These are phyloP conservation scores for Bilobella aurantiaca DNA, from an alignment of 1,140 invertebrate genomes.

Conservation along the genomic window DNA sequence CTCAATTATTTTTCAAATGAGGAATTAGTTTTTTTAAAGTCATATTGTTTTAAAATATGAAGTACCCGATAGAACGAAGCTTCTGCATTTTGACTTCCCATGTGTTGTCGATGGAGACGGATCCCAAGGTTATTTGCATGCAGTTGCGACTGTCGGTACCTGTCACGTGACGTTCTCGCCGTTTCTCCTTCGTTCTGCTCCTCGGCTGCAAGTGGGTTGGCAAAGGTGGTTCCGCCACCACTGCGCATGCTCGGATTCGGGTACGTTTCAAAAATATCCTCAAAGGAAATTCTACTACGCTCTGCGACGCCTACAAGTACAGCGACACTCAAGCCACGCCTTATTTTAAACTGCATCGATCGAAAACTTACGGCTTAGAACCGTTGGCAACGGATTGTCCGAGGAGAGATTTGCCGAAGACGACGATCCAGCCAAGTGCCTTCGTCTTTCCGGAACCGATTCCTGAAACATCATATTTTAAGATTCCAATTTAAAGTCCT, in stretches of 20 bases:
- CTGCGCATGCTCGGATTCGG: conserved; percentile 1
- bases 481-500: too few relatives aligned
- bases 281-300: conserved; percentile 1
- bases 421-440: neutral
- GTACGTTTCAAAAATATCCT: conserved; percentile 11
- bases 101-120: too few relatives aligned
- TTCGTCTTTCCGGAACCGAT: too few relatives aligned
- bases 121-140: too few relatives aligned
- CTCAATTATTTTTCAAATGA: too few relatives aligned
- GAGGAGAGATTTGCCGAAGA: neutral
- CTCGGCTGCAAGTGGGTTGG: neutral
- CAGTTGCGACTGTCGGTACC: neutral
- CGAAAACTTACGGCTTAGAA: conserved; percentile 6
- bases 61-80: neutral
- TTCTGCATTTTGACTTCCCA: neutral
- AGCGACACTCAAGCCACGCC: neutral
- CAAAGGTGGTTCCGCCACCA: neutral
- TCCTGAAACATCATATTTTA: too few relatives aligned
- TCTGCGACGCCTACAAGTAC: conserved; percentile 4
- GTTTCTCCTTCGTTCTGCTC: neutral
- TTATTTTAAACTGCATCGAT: neutral
- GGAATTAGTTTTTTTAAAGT: neutral
- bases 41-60: neutral
- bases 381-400: conserved; percentile 10
- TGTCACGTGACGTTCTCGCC: neutral